Evolutionary conservation across 2,888 invertebrate species (phyloP), one percentile per base, ranked within the genome.

Genomic region (Ophion ellenae): DNA sequence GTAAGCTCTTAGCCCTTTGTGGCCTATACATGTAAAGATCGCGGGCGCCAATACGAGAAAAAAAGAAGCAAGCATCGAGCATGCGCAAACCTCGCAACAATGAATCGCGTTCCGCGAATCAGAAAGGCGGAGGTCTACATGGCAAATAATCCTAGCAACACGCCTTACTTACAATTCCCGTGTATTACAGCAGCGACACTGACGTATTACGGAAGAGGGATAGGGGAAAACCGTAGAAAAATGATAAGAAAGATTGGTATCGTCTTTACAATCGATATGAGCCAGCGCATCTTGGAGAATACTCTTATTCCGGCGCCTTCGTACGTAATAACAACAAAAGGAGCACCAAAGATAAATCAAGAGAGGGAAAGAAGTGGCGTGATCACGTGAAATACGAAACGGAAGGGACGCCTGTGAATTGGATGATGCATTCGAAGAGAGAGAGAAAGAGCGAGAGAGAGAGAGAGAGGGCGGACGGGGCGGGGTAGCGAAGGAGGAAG

Each of bases 11-110:
- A 45, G 45, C 47, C 74, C 70, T 85, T 75, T 24, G 75, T 71
- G 75, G 59, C 64, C 47, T 78, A 83, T 82, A 66, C 84, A 81
- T 85, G 86, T 88, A 83, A 47, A 83, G 85, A 87, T 88, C 4
- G 11, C 40, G 82, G 57, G 59, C 32, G 32, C 4, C 3, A 32
- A 32, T 2, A 36, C 2, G 59, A 80, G 45, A 75, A 70, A 14
- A 57, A 32, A 32, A 32, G 32, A 32, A 4, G 59, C 28, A 61
- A 59, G 40, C 59, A 69, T 36, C 36, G 28, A 70, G 20, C 20
- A 28, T 28, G 57, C 24, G 71, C 71, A 36, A 77, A 77, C 67
- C 66, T 47, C 40, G 57, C 45, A 66, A 82, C 77, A 64, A 67
- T 32, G 71, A 76, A 70, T 1, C 64, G 64, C 14, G 67, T 69